phyloP scores from a whole-genome alignment of 2,888 invertebrate genomes.

The Agrilus biguttatus region DNA sequence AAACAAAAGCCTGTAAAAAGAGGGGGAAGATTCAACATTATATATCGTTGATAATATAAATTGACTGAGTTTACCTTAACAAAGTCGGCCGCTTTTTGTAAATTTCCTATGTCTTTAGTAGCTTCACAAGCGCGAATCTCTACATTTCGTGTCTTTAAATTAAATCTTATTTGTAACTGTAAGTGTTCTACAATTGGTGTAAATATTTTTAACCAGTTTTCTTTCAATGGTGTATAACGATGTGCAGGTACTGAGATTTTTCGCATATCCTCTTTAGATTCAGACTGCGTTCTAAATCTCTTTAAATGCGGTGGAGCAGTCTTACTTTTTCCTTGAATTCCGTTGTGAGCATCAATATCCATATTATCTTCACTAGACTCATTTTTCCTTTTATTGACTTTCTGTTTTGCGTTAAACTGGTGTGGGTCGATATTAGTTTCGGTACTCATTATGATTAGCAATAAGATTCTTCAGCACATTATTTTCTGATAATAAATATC shows the following conservation, averaged over 20 bases:
- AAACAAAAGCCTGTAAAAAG: conserved; percentile 58
- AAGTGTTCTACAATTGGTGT: conserved; percentile 93
- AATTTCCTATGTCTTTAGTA: conserved; percentile 72
- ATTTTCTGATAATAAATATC: no score
- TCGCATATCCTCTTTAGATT: conserved; percentile 45
- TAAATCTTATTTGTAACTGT: conserved; percentile 85
- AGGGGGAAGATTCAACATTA: conserved; percentile 1
- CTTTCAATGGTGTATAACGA: conserved; percentile 86
- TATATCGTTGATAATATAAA: no score
- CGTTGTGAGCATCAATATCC: conserved; percentile 54
- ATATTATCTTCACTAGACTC: conserved; percentile 40
- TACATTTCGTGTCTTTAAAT: conserved; percentile 78
- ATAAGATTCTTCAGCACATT: no score
- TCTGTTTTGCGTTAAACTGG: conserved; percentile 38
- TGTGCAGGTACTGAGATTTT: conserved; percentile 86
- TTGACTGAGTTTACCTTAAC: conserved; percentile 43
- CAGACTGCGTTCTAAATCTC: conserved; percentile 24
- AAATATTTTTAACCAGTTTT: conserved; percentile 95
- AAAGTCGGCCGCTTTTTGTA: conserved; percentile 98
- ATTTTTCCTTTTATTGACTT: conserved; percentile 35
- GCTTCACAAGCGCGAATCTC: conserved; percentile 61
- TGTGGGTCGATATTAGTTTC: conserved; percentile 35
- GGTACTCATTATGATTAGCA: no score
- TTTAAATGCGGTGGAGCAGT: conserved; percentile 23
- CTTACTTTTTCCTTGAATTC: conserved; percentile 40